These are phyloP conservation scores for Stigmatopora argus DNA, from an alignment of 2,113 vertebrate species.

Conservation along the genomic window DNA sequence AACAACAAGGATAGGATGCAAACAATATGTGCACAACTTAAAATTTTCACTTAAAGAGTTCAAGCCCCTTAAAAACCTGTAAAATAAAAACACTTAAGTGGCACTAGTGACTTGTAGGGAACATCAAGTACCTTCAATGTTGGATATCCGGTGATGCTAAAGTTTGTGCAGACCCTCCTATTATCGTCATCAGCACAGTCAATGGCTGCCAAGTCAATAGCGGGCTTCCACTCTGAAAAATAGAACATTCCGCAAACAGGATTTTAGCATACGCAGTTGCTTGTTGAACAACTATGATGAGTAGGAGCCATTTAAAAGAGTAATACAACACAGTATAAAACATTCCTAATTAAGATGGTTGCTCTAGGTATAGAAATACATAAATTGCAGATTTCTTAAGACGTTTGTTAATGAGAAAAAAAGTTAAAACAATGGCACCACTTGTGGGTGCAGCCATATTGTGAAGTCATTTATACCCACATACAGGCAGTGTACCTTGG, in stretches of 20 bases:
- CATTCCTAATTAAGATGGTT: too few species aligned
- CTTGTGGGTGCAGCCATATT: too few species aligned
- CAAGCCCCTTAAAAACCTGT: not conserved
- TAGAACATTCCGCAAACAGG: not conserved
- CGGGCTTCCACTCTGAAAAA: slow-evolving; percentile 71
- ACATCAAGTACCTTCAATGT: slow-evolving; percentile 59
- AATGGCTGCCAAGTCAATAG: slow-evolving; percentile 66
- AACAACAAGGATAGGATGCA: not conserved
- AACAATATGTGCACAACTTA: not conserved
- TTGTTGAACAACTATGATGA: not conserved
- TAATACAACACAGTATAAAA: not conserved
- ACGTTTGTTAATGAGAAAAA: too few species aligned
- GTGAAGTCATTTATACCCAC: too few species aligned
- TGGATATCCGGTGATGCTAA: slow-evolving; percentile 62
- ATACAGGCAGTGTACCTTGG: too few species aligned
- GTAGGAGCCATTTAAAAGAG: not conserved
- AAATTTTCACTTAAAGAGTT: not conserved
- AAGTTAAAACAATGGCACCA: too few species aligned
- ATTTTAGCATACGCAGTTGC: not conserved
- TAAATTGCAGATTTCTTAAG: too few species aligned
- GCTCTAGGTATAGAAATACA: too few species aligned
- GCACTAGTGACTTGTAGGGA: not conserved
- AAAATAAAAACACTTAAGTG: not conserved
- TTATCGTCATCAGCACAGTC: slow-evolving; percentile 64
- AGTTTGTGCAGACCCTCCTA: slow-evolving; percentile 47